Percentiles rank a stretch among this genome's conserved stretches.
Conservation (phyloP, 2,113 vertebrate species). For the Notarius quadriscutis region DNA sequence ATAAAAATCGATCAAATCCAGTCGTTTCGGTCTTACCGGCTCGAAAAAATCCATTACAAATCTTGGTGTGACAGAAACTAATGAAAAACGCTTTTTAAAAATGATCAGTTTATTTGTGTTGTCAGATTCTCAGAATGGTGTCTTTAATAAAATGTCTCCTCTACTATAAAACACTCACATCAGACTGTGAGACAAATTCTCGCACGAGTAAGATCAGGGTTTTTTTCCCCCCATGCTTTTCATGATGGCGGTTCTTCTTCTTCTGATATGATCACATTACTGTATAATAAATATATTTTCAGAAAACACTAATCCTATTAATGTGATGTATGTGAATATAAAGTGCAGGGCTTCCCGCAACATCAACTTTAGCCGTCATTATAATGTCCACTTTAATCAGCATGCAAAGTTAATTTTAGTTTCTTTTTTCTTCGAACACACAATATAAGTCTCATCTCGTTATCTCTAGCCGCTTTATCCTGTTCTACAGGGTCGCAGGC, state of each 20-base stretch:
- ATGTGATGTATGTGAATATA: not conserved
- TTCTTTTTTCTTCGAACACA: not conserved
- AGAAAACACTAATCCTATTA: not conserved
- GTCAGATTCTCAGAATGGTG: not conserved
- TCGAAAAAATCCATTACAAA: too few species aligned
- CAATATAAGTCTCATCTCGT: too few species aligned
- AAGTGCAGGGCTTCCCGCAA: not conserved
- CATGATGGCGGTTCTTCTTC: not conserved
- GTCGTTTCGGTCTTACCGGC: too few species aligned
- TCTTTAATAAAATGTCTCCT: not conserved
- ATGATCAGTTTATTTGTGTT: not conserved
- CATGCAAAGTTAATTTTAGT: not conserved
- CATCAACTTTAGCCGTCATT: not conserved
- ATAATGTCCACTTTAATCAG: not conserved
- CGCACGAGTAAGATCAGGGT: not conserved
- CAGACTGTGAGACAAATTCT: not conserved
- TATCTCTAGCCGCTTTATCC: too few species aligned
- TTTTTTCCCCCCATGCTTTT: not conserved
- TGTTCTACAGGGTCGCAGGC: too few species aligned
- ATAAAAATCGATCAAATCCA: too few species aligned
- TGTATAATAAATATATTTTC: not conserved
- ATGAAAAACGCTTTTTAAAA: not conserved
- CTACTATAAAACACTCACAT: not conserved
- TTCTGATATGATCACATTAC: not conserved
- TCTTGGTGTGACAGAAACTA: not conserved